These are phyloP conservation scores for Chelonoidis abingdonii DNA, from an alignment of 2,113 vertebrate genomes.

Conservation along the genomic window DNA sequence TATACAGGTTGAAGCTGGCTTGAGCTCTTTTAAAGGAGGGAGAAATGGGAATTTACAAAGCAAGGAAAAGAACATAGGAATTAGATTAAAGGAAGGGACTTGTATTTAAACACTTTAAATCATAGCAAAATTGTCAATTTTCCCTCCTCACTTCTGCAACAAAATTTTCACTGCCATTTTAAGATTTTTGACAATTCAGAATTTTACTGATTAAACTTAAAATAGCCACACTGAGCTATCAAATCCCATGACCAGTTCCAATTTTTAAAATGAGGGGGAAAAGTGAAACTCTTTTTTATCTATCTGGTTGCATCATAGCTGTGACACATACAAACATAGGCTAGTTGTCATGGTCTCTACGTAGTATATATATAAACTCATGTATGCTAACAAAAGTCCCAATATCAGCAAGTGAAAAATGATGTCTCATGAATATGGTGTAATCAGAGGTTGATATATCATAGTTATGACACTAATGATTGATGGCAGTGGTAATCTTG, in stretches of 20 bases:
- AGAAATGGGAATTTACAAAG: neutral
- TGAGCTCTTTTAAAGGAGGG: neutral
- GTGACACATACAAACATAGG: neutral
- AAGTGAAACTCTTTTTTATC: neutral
- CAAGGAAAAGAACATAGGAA: neutral
- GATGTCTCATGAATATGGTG: neutral
- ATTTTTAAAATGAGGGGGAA: neutral
- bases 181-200: neutral
- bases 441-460: neutral
- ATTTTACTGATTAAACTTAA: neutral
- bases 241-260: neutral
- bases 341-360: neutral
- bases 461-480: neutral
- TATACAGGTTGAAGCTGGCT: neutral
- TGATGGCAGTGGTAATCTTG: neutral
- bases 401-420: neutral
- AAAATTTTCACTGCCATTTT: neutral
- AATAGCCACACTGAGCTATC: neutral
- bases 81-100: neutral
- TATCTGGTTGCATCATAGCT: rapidly evolving
- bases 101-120: neutral
- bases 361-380: neutral
- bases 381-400: neutral
- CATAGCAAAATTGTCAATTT: neutral
- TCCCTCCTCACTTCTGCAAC: neutral